Evolutionary conservation across 2,797 vertebrate genomes (phyloP).

Genomic region (Lepidocolaptes lacrymiger): DNA sequence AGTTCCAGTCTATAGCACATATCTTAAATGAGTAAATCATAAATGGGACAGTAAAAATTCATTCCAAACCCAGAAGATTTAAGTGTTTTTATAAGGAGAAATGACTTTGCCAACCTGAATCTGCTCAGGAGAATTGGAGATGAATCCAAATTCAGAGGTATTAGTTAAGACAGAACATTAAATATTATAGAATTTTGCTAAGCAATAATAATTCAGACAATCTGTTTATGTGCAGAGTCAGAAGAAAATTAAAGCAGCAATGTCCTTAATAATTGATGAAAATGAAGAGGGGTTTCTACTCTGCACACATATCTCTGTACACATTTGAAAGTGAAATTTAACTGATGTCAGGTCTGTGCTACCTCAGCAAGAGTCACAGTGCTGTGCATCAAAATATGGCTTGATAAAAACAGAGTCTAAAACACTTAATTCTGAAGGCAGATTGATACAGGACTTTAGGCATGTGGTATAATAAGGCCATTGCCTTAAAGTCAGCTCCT

Average conservation of each 20-base stretch:
- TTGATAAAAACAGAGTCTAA: neutral
- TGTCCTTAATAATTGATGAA: neutral
- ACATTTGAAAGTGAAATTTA: neutral
- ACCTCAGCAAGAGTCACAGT: neutral
- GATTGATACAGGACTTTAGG: neutral
- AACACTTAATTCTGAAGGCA: neutral
- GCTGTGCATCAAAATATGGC: neutral
- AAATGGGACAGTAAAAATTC: neutral
- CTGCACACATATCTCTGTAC: neutral
- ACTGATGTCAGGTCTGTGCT: neutral
- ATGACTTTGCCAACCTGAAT: neutral
- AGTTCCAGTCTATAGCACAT: neutral
- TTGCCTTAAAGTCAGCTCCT: conserved; percentile 30
- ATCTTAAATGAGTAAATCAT: neutral
- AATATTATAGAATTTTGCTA: neutral
- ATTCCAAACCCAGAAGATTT: neutral
- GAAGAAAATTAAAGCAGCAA: neutral
- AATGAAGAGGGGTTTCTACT: neutral
- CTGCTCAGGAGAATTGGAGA: neutral
- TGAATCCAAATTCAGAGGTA: neutral
- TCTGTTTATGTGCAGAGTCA: neutral
- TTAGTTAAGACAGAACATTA: neutral
- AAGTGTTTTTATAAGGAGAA: neutral
- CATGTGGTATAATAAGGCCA: neutral
- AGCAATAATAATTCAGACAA: neutral